Percentiles rank a stretch among this genome's conserved stretches.
Evolutionary conservation across 2,113 vertebrate genomes (phyloP).

Genomic region (Erinaceus europaeus): DNA sequence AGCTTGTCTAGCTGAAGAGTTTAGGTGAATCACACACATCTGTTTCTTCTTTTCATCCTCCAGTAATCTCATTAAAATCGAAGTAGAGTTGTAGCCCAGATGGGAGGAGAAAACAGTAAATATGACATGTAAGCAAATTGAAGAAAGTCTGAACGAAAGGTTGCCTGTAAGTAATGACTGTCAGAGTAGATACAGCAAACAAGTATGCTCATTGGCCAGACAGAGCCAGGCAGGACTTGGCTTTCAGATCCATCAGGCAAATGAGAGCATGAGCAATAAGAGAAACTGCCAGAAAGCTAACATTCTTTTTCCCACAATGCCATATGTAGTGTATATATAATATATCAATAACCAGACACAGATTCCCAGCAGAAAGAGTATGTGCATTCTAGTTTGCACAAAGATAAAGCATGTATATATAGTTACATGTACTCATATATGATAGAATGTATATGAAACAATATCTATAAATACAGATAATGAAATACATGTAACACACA

Average conservation of each 20-base stretch:
- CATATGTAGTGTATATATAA: background rate
- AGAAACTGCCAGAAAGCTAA: background rate
- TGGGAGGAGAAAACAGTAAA: background rate
- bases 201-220: background rate
- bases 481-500: background rate
- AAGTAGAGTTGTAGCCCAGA: background rate
- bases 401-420: background rate
- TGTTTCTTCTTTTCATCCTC: conserved; percentile 16
- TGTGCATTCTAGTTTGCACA: background rate
- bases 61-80: background rate
- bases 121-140: background rate
- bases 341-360: background rate
- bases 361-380: background rate
- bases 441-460: background rate
- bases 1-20: background rate
- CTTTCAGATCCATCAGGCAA: background rate
- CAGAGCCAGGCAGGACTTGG: background rate
- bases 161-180: background rate
- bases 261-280: background rate
- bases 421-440: no score
- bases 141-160: background rate
- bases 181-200: background rate
- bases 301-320: fast-evolving
- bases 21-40: background rate
- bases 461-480: background rate